A percentile compares a stretch with the other conserved stretches of the same genome.
These are phyloP conservation scores for Smutsia gigantea DNA, from an alignment of 2,797 vertebrate species.

Conservation along the genomic window DNA sequence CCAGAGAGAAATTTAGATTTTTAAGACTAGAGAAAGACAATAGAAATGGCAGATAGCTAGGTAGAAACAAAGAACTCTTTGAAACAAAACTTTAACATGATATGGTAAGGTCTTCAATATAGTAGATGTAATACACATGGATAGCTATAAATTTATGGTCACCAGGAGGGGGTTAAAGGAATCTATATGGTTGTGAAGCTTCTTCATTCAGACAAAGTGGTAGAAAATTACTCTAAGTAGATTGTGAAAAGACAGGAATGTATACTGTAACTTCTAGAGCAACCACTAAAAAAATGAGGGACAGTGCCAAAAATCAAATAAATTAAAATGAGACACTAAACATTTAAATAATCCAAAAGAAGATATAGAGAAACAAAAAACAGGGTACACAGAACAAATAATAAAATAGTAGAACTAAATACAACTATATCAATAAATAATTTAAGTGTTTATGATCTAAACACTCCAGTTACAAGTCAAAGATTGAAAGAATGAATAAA, in stretches of 20 bases:
- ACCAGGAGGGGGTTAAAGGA: background rate
- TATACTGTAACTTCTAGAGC: constrained; percentile 8
- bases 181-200: background rate
- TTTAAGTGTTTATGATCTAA: constrained; percentile 21
- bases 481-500: background rate
- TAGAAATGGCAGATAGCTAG: background rate
- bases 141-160: background rate
- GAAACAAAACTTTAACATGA: constrained; percentile 39
- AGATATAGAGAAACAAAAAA: background rate
- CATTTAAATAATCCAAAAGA: constrained; percentile 23
- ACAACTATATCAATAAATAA: constrained; percentile 31
- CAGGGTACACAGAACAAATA: background rate
- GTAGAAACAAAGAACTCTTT: background rate
- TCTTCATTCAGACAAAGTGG: constrained; percentile 13
- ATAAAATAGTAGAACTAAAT: constrained; percentile 3
- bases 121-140: background rate
- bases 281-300: background rate
- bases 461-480: background rate
- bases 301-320: background rate
- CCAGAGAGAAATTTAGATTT: background rate
- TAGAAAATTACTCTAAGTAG: constrained; percentile 26
- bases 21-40: background rate
- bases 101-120: background rate
- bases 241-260: background rate
- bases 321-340: background rate